These are phyloP conservation scores for Plectropomus leopardus DNA, from an alignment of 2,113 vertebrate species.

Conservation along the genomic window DNA sequence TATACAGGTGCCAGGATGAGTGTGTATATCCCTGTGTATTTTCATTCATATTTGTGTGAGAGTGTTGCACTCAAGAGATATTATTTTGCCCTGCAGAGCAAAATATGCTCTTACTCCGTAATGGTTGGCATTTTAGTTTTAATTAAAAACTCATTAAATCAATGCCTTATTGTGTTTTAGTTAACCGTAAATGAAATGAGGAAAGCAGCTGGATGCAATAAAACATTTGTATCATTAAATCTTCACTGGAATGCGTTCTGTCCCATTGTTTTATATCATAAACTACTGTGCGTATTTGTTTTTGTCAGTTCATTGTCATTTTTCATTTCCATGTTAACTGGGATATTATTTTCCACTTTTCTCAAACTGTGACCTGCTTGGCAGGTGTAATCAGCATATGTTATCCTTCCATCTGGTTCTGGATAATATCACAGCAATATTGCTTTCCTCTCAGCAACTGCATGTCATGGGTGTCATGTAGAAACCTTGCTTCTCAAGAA, in stretches of 20 bases:
- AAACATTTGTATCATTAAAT: background rate
- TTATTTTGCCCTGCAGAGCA: slow-evolving; percentile 2
- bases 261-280: slow-evolving; percentile 18
- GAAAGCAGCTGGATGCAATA: slow-evolving; percentile 12
- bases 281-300: slow-evolving; percentile 17
- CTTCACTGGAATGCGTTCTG: background rate
- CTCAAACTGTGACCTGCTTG: slow-evolving; percentile 53
- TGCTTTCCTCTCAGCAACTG: slow-evolving; percentile 56
- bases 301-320: slow-evolving; percentile 43
- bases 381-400: slow-evolving; percentile 71
- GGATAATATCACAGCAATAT: slow-evolving; percentile 63
- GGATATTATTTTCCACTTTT: slow-evolving; percentile 50
- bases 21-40: background rate
- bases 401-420: slow-evolving; percentile 66
- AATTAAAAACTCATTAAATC: slow-evolving; percentile 35
- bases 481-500: slow-evolving; percentile 28
- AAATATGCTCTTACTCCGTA: background rate
- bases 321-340: slow-evolving; percentile 43
- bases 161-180: background rate
- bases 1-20: background rate
- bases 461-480: slow-evolving; percentile 35
- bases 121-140: slow-evolving; percentile 30
- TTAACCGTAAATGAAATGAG: slow-evolving; percentile 12
- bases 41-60: background rate
- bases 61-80: background rate